phyloP scores from a whole-genome alignment of 2,888 invertebrate species.

The Pteria penguin region DNA sequence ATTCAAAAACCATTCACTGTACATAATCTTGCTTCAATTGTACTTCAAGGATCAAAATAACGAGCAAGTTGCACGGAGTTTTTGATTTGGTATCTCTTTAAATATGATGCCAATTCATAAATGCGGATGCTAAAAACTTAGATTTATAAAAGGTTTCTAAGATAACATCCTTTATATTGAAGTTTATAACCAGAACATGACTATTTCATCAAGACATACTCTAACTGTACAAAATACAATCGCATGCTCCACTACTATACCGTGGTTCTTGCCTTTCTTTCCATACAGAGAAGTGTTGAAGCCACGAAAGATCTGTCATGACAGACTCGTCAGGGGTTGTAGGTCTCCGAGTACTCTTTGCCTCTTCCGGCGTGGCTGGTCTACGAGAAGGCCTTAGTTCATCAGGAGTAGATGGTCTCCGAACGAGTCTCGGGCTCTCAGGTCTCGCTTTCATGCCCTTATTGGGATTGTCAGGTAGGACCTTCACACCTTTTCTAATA shows the following conservation, averaged over 20 bases:
- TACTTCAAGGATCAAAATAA: too few relatives aligned
- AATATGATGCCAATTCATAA: too few relatives aligned
- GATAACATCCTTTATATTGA: too few relatives aligned
- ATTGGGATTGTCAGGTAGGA: constrained; percentile 36
- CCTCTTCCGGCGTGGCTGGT: constrained; percentile 40
- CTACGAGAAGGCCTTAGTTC: constrained; percentile 28
- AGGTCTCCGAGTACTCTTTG: constrained; percentile 23
- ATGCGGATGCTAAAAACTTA: too few relatives aligned
- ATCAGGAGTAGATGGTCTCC: constrained; percentile 42
- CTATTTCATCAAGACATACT: too few relatives aligned
- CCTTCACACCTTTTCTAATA: constrained; percentile 35
- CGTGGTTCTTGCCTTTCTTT: constrained; percentile 41
- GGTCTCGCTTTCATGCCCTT: constrained; percentile 38
- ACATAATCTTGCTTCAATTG: too few relatives aligned
- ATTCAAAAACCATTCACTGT: too few relatives aligned
- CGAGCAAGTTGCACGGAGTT: too few relatives aligned
- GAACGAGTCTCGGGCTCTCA: constrained; percentile 29
- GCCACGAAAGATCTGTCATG: constrained; percentile 41
- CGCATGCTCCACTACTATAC: neutral
- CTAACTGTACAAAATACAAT: too few relatives aligned
- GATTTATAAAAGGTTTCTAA: too few relatives aligned
- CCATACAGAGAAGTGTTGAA: constrained; percentile 42
- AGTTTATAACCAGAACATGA: too few relatives aligned
- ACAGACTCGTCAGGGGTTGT: constrained; percentile 44
- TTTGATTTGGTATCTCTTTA: too few relatives aligned